phyloP scores from a whole-genome alignment of 2,888 invertebrate genomes.

The Notodonta dromedarius region DNA sequence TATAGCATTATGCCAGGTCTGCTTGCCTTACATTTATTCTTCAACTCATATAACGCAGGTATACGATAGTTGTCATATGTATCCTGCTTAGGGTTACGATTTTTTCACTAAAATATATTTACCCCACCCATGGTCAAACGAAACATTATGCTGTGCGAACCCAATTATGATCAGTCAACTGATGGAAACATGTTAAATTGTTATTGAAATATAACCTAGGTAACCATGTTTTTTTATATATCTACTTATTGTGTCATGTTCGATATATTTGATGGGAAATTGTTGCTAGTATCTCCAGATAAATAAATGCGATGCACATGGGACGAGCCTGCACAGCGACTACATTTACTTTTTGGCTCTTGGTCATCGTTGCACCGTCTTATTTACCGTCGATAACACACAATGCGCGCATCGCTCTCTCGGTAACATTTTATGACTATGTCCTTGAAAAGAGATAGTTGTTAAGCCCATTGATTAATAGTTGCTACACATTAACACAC shows the following conservation, averaged over 20 bases:
- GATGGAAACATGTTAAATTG: neutral
- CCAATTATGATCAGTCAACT: constrained; percentile 5
- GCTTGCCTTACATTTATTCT: constrained; percentile 19
- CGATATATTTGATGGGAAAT: neutral
- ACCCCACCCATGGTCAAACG: neutral
- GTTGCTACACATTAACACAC: constrained; percentile 17
- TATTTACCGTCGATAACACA: neutral
- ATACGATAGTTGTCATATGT: neutral
- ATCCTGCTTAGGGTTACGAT: neutral
- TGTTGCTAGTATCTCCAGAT: neutral
- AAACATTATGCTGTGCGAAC: constrained; percentile 29
- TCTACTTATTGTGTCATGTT: neutral
- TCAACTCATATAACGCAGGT: neutral
- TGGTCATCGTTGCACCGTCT: constrained; percentile 7
- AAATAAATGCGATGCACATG: constrained; percentile 11
- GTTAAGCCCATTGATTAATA: constrained; percentile 14
- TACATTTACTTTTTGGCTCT: constrained; percentile 22
- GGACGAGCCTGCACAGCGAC: constrained; percentile 34
- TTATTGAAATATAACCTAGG: neutral
- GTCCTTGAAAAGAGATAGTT: constrained; percentile 9
- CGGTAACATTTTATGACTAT: neutral
- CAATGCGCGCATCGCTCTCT: neutral
- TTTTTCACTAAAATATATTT: neutral
- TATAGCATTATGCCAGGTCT: constrained; percentile 22
- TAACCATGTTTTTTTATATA: neutral